Evolutionary conservation across 2,797 vertebrate genomes (phyloP).

Genomic region (Glyptemys insculpta): DNA sequence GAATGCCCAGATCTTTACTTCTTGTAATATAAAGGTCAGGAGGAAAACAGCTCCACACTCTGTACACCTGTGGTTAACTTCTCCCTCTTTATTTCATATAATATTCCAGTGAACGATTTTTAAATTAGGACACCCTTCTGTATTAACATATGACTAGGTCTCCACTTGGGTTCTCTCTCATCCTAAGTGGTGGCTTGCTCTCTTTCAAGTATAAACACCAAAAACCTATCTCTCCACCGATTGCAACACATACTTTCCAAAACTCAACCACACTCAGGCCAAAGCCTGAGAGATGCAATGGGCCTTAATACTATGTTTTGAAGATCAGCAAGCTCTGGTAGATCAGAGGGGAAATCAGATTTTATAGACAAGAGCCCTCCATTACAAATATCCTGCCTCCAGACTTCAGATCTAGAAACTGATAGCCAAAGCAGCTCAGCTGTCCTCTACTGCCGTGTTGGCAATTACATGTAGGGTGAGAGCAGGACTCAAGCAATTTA

Average conservation of each 20-base stretch:
- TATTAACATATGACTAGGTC: neutral
- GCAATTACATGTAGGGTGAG: neutral
- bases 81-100: neutral
- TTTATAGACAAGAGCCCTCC: neutral
- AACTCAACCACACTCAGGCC: neutral
- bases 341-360: neutral
- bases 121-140: neutral
- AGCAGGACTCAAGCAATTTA: neutral
- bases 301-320: neutral
- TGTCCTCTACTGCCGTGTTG: neutral
- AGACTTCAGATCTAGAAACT: conserved; percentile 6
- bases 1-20: neutral
- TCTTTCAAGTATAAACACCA: conserved; percentile 9
- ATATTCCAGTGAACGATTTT: neutral
- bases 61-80: neutral
- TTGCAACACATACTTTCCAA: conserved; percentile 7
- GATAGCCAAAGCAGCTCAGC: neutral
- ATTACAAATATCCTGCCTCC: neutral
- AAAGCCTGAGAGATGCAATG: neutral
- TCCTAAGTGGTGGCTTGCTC: neutral
- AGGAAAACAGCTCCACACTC: neutral
- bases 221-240: neutral
- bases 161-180: neutral
- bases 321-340: neutral
- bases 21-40: neutral